Percentiles rank a stretch among this genome's conserved stretches.
These are phyloP conservation scores for Theretra japonica DNA, from an alignment of 2,888 invertebrate species.

Conservation along the genomic window DNA sequence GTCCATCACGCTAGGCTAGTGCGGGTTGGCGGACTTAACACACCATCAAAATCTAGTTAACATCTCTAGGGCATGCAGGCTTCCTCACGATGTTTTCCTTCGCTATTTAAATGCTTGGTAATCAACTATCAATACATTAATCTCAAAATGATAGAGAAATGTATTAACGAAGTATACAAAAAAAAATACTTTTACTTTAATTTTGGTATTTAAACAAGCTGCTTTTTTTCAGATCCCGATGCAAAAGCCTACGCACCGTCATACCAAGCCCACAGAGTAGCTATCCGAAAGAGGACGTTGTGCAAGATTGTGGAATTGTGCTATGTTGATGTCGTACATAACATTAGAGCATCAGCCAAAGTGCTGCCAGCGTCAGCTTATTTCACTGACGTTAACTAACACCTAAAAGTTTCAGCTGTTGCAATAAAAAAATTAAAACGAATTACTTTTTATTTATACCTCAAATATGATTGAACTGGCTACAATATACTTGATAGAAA, in stretches of 20 bases:
- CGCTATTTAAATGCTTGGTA: too few relatives aligned
- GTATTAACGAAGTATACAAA: neutral
- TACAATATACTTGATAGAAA: too few relatives aligned
- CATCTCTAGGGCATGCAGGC: too few relatives aligned
- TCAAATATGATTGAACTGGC: too few relatives aligned
- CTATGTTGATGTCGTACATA: constrained; percentile 64
- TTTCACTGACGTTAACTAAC: constrained; percentile 52
- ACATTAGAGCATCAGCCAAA: constrained; percentile 65
- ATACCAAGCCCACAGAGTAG: constrained; percentile 43
- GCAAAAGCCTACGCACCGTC: constrained; percentile 43
- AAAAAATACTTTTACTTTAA: neutral
- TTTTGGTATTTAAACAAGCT: neutral
- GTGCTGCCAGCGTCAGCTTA: constrained; percentile 63
- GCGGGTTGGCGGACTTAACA: too few relatives aligned
- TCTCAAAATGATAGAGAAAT: too few relatives aligned
- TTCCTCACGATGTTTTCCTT: too few relatives aligned
- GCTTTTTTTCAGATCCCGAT: constrained; percentile 52
- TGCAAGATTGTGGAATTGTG: constrained; percentile 59
- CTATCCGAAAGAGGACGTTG: constrained; percentile 50
- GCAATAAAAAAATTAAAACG: neutral
- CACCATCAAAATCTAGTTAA: too few relatives aligned
- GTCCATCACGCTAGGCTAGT: too few relatives aligned
- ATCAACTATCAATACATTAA: too few relatives aligned
- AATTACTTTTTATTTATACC: neutral
- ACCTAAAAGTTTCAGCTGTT: neutral